A percentile compares a stretch with the other conserved stretches of the same genome.
phyloP scores from a whole-genome alignment of 2,113 vertebrate genomes.

The Fregata magnificens region DNA sequence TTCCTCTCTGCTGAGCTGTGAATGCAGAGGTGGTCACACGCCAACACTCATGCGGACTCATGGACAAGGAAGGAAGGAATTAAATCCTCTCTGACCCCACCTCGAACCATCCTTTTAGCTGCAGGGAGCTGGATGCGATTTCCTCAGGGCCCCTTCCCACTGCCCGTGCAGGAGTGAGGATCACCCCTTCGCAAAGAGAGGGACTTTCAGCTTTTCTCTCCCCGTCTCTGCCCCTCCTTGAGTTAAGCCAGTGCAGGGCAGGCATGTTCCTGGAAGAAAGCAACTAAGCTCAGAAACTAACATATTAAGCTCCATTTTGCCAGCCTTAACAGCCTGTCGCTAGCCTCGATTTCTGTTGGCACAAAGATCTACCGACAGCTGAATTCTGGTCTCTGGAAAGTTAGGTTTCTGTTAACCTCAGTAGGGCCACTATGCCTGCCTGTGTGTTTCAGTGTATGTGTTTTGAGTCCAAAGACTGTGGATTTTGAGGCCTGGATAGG shows the following conservation, averaged over 20 bases:
- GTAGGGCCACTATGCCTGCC: not conserved
- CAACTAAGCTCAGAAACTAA: not conserved
- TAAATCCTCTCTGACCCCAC: not conserved
- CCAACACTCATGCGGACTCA: too few species aligned
- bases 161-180: not conserved
- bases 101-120: not conserved
- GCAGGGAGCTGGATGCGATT: not conserved
- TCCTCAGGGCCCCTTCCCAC: not conserved
- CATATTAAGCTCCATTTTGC: not conserved
- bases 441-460: not conserved
- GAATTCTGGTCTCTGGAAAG: not conserved
- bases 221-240: not conserved
- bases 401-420: not conserved
- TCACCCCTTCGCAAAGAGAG: not conserved
- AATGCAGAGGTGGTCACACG: fast-evolving
- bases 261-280: not conserved
- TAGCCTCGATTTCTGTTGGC: not conserved
- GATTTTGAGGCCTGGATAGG: not conserved
- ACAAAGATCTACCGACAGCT: not conserved
- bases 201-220: not conserved
- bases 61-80: not conserved
- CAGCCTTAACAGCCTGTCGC: not conserved
- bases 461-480: not conserved
- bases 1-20: not conserved
- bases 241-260: not conserved